Percentiles rank a stretch among this genome's conserved stretches.
Evolutionary conservation across 2,113 vertebrate genomes (phyloP).

Genomic region (Actenoides lindsayi): DNA sequence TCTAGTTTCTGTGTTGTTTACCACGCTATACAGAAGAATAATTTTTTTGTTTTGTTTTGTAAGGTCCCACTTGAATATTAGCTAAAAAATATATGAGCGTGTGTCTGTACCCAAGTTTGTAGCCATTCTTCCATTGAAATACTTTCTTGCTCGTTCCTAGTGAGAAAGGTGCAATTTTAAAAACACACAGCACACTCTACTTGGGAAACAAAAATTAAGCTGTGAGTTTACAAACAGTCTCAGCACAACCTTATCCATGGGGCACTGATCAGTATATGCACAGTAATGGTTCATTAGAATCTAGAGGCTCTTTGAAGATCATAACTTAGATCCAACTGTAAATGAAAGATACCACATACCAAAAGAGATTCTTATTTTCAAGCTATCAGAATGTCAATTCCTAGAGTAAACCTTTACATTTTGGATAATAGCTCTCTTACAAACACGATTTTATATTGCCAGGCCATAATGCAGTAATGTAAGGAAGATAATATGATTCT

Average conservation of each 20-base stretch:
- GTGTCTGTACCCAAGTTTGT: not conserved
- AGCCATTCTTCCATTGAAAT: not conserved
- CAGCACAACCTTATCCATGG: not conserved
- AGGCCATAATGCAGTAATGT: not conserved
- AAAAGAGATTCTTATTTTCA: not conserved
- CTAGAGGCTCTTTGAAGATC: not conserved
- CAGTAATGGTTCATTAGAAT: not conserved
- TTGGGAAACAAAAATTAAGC: not conserved
- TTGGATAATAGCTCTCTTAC: not conserved
- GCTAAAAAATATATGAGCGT: not conserved
- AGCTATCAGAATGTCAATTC: not conserved
- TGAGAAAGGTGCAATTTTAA: not conserved
- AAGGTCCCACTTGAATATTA: not conserved
- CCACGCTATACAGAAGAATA: not conserved
- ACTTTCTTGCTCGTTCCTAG: not conserved
- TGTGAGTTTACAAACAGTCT: not conserved
- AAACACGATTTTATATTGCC: not conserved
- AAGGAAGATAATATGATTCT: not conserved
- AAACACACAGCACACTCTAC: not conserved
- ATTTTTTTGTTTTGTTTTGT: not conserved
- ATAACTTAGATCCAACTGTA: not conserved
- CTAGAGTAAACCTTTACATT: not conserved
- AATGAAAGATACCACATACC: not conserved
- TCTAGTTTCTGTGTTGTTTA: not conserved
- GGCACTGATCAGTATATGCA: not conserved